Evolutionary conservation across 2,113 vertebrate species (phyloP).

Genomic region (Machaerirhynchus nigripectus): DNA sequence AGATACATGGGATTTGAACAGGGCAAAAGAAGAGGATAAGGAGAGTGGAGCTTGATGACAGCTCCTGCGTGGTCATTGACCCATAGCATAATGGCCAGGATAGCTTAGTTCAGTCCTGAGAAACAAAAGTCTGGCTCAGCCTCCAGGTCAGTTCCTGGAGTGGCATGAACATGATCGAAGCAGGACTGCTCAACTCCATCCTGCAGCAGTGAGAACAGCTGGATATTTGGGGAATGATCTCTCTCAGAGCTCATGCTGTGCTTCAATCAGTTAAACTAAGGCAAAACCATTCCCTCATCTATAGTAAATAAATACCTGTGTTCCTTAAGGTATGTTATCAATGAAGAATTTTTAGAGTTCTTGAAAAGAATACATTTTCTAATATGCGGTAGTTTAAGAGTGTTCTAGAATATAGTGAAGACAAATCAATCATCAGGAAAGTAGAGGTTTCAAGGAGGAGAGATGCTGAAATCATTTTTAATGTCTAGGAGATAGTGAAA

Average conservation of each 20-base stretch:
- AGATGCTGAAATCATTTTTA: not conserved
- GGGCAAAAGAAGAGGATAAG: not conserved
- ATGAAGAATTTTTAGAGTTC: not conserved
- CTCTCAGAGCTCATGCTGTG: not conserved
- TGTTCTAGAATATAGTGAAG: not conserved
- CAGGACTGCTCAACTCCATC: not conserved
- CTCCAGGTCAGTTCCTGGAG: not conserved
- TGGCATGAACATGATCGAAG: not conserved
- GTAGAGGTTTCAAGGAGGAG: not conserved
- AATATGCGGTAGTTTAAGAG: not conserved
- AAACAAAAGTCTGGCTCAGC: not conserved
- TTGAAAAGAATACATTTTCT: not conserved
- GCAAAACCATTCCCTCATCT: not conserved
- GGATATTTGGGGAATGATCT: not conserved
- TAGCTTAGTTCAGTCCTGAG: not conserved
- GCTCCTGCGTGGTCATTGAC: not conserved
- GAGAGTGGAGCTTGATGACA: not conserved
- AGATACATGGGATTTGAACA: not conserved
- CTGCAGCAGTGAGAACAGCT: not conserved
- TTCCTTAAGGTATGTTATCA: not conserved
- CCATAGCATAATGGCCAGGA: accelerated
- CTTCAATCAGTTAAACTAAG: not conserved
- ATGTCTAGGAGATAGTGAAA: not conserved
- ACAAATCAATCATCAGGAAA: not conserved
- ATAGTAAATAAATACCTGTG: not conserved